These are phyloP conservation scores for Ciona savignyi DNA, from an alignment of 23 tunicate species.

Conservation along the genomic window DNA sequence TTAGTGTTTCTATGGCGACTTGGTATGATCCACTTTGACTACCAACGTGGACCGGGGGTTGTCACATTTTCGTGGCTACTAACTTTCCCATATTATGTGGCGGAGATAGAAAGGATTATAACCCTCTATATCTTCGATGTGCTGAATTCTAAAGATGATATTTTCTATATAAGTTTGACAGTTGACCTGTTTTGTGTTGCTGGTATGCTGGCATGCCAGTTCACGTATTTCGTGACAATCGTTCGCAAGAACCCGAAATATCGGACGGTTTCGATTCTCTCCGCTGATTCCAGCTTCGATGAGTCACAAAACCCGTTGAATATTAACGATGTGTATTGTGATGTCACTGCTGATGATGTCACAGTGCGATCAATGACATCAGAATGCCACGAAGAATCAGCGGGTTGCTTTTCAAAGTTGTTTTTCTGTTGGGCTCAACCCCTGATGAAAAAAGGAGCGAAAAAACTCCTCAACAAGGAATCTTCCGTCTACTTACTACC, in stretches of 20 bases:
- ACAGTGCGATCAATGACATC: not conserved
- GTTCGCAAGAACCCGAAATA: constrained; percentile 27
- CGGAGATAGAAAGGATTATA: constrained; percentile 21
- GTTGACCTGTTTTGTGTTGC: constrained; percentile 47
- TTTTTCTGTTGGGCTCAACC: constrained; percentile 86
- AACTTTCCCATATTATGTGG: constrained; percentile 56
- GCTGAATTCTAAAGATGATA: not conserved
- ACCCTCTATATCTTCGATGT: not conserved
- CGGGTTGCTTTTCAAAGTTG: constrained; percentile 30
- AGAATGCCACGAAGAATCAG: constrained; percentile 58
- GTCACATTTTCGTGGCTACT: constrained; percentile 60
- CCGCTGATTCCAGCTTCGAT: not conserved
- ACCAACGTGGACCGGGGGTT: constrained; percentile 56
- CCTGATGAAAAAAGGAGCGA: constrained; percentile 58
- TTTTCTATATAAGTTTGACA: constrained; percentile 1
- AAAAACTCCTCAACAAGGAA: constrained; percentile 27
- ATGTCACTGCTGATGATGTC: not conserved
- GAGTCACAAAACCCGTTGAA: not conserved
- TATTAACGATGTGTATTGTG: not conserved
- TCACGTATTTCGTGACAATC: constrained; percentile 19
- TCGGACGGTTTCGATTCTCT: constrained; percentile 39
- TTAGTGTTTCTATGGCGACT: constrained; percentile 47
- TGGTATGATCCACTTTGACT: constrained; percentile 66
- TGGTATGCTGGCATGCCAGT: constrained; percentile 39
- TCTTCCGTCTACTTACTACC: constrained; percentile 59